phyloP scores from a whole-genome alignment of 2,113 vertebrate species.

The Carlito syrichta region DNA sequence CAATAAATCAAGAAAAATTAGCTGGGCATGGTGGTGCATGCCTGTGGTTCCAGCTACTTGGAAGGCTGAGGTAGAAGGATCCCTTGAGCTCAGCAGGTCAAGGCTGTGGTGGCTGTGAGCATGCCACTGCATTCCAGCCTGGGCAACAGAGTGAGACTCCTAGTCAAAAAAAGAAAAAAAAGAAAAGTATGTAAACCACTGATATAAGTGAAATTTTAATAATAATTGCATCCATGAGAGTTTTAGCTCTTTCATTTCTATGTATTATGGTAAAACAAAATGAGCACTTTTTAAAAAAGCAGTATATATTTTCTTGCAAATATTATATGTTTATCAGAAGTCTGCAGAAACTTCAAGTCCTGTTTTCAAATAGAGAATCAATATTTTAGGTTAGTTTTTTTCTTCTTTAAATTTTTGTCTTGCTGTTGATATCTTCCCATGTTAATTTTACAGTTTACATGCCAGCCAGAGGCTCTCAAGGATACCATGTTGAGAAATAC shows the following conservation, averaged over 20 bases:
- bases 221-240: not conserved
- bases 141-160: too few relatives aligned
- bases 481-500: not conserved
- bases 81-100: too few relatives aligned
- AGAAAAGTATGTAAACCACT: too few relatives aligned
- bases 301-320: not conserved
- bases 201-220: not conserved
- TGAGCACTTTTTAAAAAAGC: not conserved
- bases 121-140: too few relatives aligned
- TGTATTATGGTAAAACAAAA: not conserved
- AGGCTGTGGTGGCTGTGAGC: too few relatives aligned
- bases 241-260: not conserved
- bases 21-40: too few relatives aligned
- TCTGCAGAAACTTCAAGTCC: not conserved
- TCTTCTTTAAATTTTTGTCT: not conserved
- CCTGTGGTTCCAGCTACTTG: too few relatives aligned
- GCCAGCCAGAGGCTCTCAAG: not conserved
- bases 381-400: not conserved
- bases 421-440: not conserved
- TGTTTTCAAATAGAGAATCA: not conserved
- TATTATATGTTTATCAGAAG: not conserved
- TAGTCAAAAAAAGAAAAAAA: too few relatives aligned
- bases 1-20: too few relatives aligned
- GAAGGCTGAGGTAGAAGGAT: too few relatives aligned
- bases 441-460: not conserved